Evolutionary conservation across 2,113 vertebrate genomes (phyloP), one percentile per base, ranked within the genome.

Genomic region (Sardina pilchardus): DNA sequence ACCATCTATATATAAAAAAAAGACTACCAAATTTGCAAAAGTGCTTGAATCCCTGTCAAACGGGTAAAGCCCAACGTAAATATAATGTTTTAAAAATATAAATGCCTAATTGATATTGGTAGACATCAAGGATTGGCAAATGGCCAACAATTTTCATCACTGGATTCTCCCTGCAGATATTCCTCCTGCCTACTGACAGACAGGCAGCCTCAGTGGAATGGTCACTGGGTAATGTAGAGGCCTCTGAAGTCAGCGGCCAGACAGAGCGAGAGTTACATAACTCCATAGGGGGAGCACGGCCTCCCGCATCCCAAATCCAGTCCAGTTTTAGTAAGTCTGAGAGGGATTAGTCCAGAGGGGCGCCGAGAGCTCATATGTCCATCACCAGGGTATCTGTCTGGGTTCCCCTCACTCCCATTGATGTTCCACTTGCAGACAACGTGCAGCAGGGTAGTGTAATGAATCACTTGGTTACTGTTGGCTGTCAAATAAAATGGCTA

Each of bases 401-500:
- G 26, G n/a, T 71, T 26, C 26, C 63, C 34, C n/a, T 30, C 63
- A 16, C n/a, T 30, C 63, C 26, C 26, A 10, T 30, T 14, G 9
- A 12, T 34, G 63, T 16, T 71, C 9, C 3, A 10, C 63, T 10
- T 30, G n/a, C 63, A 71, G 0, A 34, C n/a, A 26, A 67, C 10
- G 1, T 67, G 59, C 59, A 67, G 59, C 59, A 67, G 59, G 2
- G n/a, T 4, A 67, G 24, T 71, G 63, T 34, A 1, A 71, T 71
- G n/a, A 71, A 71, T 71, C 63, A 14, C 26, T 71, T 71, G n/a
- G 63, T 34, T 26, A 71, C 26, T 14, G 10, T 10, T 71, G 26
- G 63, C 63, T 71, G 63, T 71, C 63, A 71, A 71, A 71, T 71
- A 30, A 71, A 71, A 10, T 34, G 30, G 63, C 63, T 71, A 71